These are phyloP conservation scores for Dryococelus australis DNA, from an alignment of 2,888 invertebrate genomes.

Conservation along the genomic window DNA sequence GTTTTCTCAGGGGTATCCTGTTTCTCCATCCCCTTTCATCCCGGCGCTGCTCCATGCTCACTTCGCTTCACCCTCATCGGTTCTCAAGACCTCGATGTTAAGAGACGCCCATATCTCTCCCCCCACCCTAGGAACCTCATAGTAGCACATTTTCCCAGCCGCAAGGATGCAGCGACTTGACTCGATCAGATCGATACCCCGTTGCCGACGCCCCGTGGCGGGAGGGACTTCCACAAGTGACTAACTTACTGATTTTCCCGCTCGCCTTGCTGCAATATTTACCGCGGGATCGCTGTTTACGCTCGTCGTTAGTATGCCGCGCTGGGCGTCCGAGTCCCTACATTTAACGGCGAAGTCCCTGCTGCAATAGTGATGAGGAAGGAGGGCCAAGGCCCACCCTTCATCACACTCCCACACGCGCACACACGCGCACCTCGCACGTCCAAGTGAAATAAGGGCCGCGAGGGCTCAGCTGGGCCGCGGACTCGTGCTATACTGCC, in stretches of 20 bases:
- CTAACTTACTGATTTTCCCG: not conserved
- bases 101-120: no score
- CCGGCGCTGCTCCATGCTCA: no score
- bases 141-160: no score
- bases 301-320: not conserved
- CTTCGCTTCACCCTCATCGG: no score
- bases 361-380: not conserved
- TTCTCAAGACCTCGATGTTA: no score
- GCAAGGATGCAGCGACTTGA: not conserved
- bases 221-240: not conserved
- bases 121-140: no score
- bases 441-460: slow-evolving; percentile 1
- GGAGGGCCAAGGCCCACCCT: not conserved
- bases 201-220: not conserved
- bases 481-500: not conserved
- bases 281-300: not conserved
- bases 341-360: not conserved
- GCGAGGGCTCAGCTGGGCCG: not conserved
- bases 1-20: no score
- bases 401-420: not conserved
- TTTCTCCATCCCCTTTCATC: no score
- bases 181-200: not conserved
- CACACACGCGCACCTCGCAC: not conserved
- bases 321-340: not conserved
- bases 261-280: not conserved